phyloP scores from a whole-genome alignment of 2,113 vertebrate species.

The Oryzias melastigma region DNA sequence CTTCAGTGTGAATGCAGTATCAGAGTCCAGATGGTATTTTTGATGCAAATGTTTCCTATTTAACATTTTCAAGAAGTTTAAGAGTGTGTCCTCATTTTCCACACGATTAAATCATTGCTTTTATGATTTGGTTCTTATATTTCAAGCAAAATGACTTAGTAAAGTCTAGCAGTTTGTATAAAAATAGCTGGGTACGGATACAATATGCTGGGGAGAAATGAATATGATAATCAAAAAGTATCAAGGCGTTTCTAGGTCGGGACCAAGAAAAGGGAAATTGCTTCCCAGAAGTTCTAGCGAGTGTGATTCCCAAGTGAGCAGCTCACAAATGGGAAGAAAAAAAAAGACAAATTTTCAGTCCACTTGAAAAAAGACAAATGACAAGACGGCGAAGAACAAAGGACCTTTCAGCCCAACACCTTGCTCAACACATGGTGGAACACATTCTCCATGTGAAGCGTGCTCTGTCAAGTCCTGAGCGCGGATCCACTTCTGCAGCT shows the following conservation, averaged over 20 bases:
- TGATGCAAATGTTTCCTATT: no score
- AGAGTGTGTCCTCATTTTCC: no score
- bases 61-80: no score
- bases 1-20: no score
- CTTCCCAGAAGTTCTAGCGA: conserved; percentile 38
- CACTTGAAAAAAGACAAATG: conserved; percentile 39
- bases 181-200: conserved; percentile 58
- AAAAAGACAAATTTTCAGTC: conserved; percentile 15
- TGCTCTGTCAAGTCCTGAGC: conserved; percentile 37
- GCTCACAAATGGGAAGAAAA: background rate
- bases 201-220: conserved; percentile 37
- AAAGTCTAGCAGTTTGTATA: conserved; percentile 48
- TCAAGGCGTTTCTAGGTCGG: conserved; percentile 64
- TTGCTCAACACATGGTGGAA: conserved; percentile 13
- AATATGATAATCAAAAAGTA: conserved; percentile 49
- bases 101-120: background rate
- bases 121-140: conserved; percentile 42
- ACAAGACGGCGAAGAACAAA: conserved; percentile 34
- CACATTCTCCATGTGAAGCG: conserved; percentile 33
- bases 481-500: conserved; percentile 31
- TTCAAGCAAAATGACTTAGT: conserved; percentile 43
- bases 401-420: conserved; percentile 23
- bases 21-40: no score
- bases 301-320: conserved; percentile 38
- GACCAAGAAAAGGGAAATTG: conserved; percentile 39